phyloP scores from a whole-genome alignment of 2,797 vertebrate genomes.

The Sebastes vulpes region DNA sequence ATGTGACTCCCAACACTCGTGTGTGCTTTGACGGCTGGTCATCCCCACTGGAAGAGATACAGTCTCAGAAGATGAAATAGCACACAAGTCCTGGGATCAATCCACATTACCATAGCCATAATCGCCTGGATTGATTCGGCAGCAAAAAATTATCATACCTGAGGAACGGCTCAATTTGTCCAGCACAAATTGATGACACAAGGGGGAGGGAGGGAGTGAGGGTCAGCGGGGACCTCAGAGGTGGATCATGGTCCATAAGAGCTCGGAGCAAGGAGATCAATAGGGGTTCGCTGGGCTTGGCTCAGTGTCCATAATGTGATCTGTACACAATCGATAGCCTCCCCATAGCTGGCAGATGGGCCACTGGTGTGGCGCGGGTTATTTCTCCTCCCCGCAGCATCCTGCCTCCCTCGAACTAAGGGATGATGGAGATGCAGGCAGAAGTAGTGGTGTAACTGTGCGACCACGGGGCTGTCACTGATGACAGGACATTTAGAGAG shows the following conservation, averaged over 20 bases:
- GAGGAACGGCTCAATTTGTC: conserved; percentile 74
- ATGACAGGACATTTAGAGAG: conserved; percentile 65
- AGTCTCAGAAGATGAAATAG: conserved; percentile 59
- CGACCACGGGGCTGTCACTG: conserved; percentile 43
- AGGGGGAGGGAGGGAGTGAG: background rate
- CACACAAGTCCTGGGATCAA: conserved; percentile 59
- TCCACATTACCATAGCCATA: conserved; percentile 79
- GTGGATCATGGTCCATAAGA: conserved; percentile 68
- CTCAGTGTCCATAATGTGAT: conserved; percentile 74
- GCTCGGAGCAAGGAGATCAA: conserved; percentile 69
- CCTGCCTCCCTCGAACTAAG: background rate
- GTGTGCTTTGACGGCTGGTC: background rate
- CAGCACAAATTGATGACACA: conserved; percentile 70
- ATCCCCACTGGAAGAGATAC: conserved; percentile 42
- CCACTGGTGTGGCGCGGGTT: conserved; percentile 36
- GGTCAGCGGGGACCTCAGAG: conserved; percentile 40
- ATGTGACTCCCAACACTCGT: background rate
- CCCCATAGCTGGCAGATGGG: conserved; percentile 59
- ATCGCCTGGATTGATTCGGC: conserved; percentile 78
- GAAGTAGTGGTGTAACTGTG: conserved; percentile 16
- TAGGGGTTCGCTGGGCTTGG: conserved; percentile 58
- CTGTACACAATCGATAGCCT: conserved; percentile 78
- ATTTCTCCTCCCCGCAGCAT: conserved; percentile 45
- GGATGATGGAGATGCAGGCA: conserved; percentile 3
- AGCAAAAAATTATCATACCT: conserved; percentile 75